A percentile compares a stretch with the other conserved stretches of the same genome.
These are phyloP conservation scores for Macroglossus sobrinus DNA, from an alignment of 2,113 vertebrate species.

Conservation along the genomic window DNA sequence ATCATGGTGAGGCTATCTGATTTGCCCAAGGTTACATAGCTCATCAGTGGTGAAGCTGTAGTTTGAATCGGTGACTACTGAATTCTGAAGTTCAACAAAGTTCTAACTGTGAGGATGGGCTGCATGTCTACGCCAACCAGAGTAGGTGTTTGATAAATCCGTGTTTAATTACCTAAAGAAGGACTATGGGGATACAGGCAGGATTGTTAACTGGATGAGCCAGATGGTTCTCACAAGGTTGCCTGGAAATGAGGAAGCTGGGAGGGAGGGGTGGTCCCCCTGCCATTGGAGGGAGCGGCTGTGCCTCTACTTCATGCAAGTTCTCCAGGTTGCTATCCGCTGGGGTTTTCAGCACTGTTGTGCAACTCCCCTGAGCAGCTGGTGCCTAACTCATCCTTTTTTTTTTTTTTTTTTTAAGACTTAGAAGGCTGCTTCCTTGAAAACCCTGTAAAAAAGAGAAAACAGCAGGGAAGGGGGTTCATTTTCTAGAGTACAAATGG, in stretches of 20 bases:
- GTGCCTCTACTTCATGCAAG: neutral
- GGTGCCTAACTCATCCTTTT: neutral
- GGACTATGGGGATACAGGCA: neutral
- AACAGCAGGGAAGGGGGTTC: neutral
- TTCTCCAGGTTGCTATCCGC: neutral
- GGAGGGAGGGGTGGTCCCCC: neutral
- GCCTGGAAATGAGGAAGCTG: neutral
- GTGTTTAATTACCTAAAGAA: neutral
- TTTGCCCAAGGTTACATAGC: neutral
- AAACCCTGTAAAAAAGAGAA: neutral
- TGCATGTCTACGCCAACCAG: neutral
- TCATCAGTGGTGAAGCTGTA: neutral
- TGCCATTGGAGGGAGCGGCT: neutral
- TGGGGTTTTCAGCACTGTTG: neutral
- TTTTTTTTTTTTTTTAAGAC: neutral
- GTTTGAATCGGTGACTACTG: neutral
- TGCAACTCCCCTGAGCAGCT: neutral
- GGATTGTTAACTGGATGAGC: neutral
- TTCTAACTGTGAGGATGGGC: neutral
- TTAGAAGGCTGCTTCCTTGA: neutral
- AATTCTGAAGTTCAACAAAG: neutral
- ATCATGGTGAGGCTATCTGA: neutral
- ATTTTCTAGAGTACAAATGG: neutral
- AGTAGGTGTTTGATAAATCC: neutral
- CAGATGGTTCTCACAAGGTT: neutral